A percentile compares a stretch with the other conserved stretches of the same genome.
Evolutionary conservation across 2,888 invertebrate species (phyloP).

Genomic region (Pristionchus fissidentatus): DNA sequence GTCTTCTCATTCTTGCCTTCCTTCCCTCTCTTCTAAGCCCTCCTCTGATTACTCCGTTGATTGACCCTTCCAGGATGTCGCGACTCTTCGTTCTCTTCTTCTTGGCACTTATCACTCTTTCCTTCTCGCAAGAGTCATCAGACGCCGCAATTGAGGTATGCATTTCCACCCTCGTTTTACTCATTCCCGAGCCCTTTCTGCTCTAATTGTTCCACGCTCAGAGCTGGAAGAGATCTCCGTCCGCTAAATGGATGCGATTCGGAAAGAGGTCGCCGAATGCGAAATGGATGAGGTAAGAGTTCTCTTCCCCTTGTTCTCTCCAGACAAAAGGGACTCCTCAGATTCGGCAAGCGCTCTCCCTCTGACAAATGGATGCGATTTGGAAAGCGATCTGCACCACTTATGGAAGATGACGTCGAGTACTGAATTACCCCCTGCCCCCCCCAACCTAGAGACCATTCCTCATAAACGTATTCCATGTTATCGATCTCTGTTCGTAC

Average conservation of each 20-base stretch:
- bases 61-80: background rate
- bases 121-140: background rate
- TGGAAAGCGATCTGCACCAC: constrained; percentile 61
- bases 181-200: constrained; percentile 14
- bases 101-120: background rate
- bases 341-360: constrained; percentile 71
- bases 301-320: background rate
- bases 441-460: background rate
- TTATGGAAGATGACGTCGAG: constrained; percentile 15
- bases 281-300: constrained; percentile 71
- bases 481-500: constrained; percentile 9
- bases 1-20: no score
- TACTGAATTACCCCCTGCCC: constrained; percentile 5
- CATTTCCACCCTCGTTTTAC: background rate
- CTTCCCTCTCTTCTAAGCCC: constrained; percentile 6
- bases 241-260: constrained; percentile 71
- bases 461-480: constrained; percentile 2
- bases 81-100: constrained; percentile 4
- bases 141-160: constrained; percentile 4
- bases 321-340: constrained; percentile 19
- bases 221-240: constrained; percentile 22
- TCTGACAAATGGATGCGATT: constrained; percentile 70
- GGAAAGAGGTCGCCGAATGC: constrained; percentile 72
- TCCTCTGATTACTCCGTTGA: background rate
- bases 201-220: background rate